Base-by-base conservation (phyloP, 2,888 invertebrate species). In the Archips xylosteana region DNA sequence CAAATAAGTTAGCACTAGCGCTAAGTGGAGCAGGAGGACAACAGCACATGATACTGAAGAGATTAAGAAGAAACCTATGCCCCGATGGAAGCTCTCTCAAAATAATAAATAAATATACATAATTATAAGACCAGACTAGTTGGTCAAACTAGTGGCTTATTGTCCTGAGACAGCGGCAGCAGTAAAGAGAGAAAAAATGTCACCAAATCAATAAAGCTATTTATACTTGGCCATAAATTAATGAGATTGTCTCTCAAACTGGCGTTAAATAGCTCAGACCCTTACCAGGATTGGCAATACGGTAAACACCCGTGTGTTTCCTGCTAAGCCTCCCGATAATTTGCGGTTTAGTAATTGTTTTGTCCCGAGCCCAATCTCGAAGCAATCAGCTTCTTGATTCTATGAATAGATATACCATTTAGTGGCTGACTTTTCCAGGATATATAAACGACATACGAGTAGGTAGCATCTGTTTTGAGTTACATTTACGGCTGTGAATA, bases 321-420 rank as follows among this genome's bases (percentile, higher is more conserved):
- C 62, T 49, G 39, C 15, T 15, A 34, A 54, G 47, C 36, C 66
- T 36, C 15, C 23, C 42, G 36, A 69, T 69, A 68, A 67, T 61
- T 65, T 73, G 73, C 51, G 73, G 73, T 59, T 39, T 42, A 12
- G 47, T 60, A 69, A 73, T 73, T 64, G 68, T 60, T 64, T 67
- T 63, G 73, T 47, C 47, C 72, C 36, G n/a, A 45, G 9, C 51
- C 67, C 47, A 63, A 73, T 69, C 63, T 73, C 49, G 42, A 59
- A 69, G 73, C 73, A 73, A 73, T 73, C 73, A 73, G 34, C 23
- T 49, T 59, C 60, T 73, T 42, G 51, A 36, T 69, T 62, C 60
- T 23, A 59, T 13, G 54, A 54, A 39, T 23, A 34, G 61, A 23
- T 62, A 45, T 39, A 45, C 45, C 3, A n/a, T 49, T 49, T 45